Percentiles rank a stretch among this genome's conserved stretches.
phyloP scores from a whole-genome alignment of 2,888 invertebrate genomes.

The Alcis repandata region DNA sequence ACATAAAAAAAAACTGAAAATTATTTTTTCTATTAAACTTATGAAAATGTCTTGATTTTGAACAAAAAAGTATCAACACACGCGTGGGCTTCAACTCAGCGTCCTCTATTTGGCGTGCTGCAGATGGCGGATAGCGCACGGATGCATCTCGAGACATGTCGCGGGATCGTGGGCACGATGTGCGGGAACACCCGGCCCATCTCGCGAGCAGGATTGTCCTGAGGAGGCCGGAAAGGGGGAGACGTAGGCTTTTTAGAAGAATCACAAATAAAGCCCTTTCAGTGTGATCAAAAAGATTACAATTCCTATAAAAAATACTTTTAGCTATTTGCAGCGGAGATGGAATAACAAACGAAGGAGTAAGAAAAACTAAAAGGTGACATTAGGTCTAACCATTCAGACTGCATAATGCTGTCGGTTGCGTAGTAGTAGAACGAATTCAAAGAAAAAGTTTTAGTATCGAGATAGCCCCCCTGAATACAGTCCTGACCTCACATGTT shows the following conservation, averaged over 20 bases:
- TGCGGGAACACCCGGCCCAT: constrained; percentile 27
- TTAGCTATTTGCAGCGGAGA: too few relatives aligned
- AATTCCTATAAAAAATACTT: too few relatives aligned
- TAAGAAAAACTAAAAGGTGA: too few relatives aligned
- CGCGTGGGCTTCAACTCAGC: constrained; percentile 40
- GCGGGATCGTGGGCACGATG: constrained; percentile 41
- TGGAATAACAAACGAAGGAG: too few relatives aligned
- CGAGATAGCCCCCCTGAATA: background rate
- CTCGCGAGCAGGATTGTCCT: background rate
- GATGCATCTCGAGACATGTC: constrained; percentile 44
- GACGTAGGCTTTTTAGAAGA: too few relatives aligned
- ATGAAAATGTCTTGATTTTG: background rate
- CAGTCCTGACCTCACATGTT: constrained; percentile 10
- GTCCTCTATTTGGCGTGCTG: constrained; percentile 42
- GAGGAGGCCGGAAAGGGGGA: background rate
- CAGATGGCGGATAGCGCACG: constrained; percentile 49
- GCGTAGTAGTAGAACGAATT: too few relatives aligned
- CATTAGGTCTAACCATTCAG: too few relatives aligned
- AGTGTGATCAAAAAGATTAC: too few relatives aligned
- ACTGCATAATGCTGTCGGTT: too few relatives aligned
- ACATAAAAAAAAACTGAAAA: too few relatives aligned
- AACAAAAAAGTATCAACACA: constrained; percentile 8
- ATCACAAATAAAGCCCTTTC: too few relatives aligned
- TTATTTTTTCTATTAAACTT: background rate
- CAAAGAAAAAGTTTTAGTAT: background rate